phyloP scores from a whole-genome alignment of 2,113 vertebrate species.

The Ivindomyrus marchei region DNA sequence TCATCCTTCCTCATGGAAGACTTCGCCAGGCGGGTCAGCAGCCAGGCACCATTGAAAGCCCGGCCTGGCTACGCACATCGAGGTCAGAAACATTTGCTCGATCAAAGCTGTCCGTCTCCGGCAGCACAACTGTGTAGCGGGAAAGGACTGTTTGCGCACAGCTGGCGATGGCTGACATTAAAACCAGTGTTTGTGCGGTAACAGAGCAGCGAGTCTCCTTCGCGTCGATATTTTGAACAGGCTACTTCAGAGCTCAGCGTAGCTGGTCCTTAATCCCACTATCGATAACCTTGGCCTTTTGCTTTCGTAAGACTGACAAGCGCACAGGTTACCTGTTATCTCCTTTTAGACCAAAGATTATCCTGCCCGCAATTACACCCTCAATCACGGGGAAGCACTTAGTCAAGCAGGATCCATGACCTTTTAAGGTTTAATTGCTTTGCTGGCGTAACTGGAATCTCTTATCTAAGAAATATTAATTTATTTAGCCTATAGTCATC shows the following conservation, averaged over 20 bases:
- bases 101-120: neutral
- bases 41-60: neutral
- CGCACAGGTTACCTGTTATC: neutral
- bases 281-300: neutral
- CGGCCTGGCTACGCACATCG: neutral
- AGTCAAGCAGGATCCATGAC: neutral
- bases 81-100: neutral
- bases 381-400: neutral
- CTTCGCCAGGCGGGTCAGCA: neutral
- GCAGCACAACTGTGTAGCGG: neutral
- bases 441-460: neutral
- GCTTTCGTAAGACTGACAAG: constrained; percentile 7
- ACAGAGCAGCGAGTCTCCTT: neutral
- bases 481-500: constrained; percentile 3
- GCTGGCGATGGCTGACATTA: neutral
- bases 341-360: neutral
- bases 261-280: neutral
- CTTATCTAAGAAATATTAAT: constrained; percentile 15
- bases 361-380: neutral
- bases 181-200: neutral
- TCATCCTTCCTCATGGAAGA: neutral
- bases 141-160: neutral
- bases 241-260: neutral
- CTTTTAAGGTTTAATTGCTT: constrained; percentile 19
- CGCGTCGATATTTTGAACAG: neutral